Evolutionary conservation across 2,888 invertebrate species (phyloP), one percentile per base, ranked within the genome.

Genomic region (Meta bourneti): DNA sequence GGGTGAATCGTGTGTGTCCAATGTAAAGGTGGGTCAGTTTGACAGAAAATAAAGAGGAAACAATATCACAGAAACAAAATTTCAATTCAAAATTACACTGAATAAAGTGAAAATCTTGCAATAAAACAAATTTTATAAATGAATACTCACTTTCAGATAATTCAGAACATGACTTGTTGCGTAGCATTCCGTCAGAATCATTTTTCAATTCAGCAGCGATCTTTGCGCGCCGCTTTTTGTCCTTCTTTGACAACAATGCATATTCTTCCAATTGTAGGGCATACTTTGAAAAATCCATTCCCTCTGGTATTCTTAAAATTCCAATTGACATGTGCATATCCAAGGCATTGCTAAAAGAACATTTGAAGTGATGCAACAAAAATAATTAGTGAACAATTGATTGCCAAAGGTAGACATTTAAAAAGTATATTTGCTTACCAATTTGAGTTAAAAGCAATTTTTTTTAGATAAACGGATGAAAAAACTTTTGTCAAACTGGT

Each of bases 301-400:
- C 99, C 94, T 97, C 97, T 93, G 97, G 97, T 20, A 98, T 96
- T 88, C 98, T 96, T 69, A 99, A 95, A 85, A 99, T 97, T 9
- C 98, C 98, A 48, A 99, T 97, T 7, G 98, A 98, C 96, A 98
- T 96, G 95, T 98, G 98, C 95, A 98, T 97, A 95, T 99, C 99
- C 93, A 99, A 96, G 0, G 99, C 98, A 96, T 98, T 98, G 95
- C 98, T 98, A 95, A 6, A 48, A 19, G 48, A 74, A 74, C 34
- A n/a, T 6, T 52, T 9, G n/a, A 52, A 52, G 19, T 34, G 34
- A 34, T 34, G 34, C 34, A 4, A 34, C 34, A 34, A 34, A 49
- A 7, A 49, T 34, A 13, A 49, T 75, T 75, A 93, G 93, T 19
- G 6, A 61, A 72, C 48, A 7, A 54, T 13, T 91, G 77, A 54